Percentiles rank a stretch among this genome's conserved stretches.
phyloP scores from a whole-genome alignment of 1,140 invertebrate genomes.

The Ooceraea biroi region DNA sequence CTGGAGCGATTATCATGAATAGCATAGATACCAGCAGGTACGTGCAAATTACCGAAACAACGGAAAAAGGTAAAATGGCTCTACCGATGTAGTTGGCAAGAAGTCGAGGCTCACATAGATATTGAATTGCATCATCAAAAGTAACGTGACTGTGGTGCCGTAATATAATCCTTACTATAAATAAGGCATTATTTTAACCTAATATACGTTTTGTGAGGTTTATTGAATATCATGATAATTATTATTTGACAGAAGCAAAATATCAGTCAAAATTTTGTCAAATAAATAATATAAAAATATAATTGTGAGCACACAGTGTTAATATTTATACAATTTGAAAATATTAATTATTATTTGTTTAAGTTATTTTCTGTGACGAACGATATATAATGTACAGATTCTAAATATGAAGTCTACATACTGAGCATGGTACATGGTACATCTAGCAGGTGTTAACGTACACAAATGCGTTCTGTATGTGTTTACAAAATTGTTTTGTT shows the following conservation, averaged over 20 bases:
- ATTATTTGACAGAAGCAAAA: background rate
- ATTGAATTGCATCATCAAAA: conserved; percentile 46
- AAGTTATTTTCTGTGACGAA: conserved; percentile 29
- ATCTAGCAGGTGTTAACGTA: background rate
- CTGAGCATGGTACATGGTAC: background rate
- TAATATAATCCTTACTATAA: background rate
- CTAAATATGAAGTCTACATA: too few relatives aligned
- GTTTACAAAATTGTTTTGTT: conserved; percentile 26
- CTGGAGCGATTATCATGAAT: conserved; percentile 86
- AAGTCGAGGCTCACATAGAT: conserved; percentile 74
- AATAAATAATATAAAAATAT: conserved; percentile 25
- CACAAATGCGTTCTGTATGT: conserved; percentile 24
- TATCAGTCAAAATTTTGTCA: conserved; percentile 11
- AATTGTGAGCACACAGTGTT: background rate
- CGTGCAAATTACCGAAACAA: conserved; percentile 86
- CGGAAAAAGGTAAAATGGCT: conserved; percentile 82
- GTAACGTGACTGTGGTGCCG: background rate
- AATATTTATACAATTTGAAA: conserved; percentile 15
- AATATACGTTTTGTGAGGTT: background rate
- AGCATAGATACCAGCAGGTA: conserved; percentile 85
- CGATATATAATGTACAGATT: background rate
- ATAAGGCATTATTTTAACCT: conserved; percentile 18
- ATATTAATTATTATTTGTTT: conserved; percentile 23
- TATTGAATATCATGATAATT: background rate
- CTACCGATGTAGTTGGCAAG: conserved; percentile 75